These are phyloP conservation scores for Dryadula phaetusa DNA, from an alignment of 2,888 invertebrate genomes.

Conservation along the genomic window DNA sequence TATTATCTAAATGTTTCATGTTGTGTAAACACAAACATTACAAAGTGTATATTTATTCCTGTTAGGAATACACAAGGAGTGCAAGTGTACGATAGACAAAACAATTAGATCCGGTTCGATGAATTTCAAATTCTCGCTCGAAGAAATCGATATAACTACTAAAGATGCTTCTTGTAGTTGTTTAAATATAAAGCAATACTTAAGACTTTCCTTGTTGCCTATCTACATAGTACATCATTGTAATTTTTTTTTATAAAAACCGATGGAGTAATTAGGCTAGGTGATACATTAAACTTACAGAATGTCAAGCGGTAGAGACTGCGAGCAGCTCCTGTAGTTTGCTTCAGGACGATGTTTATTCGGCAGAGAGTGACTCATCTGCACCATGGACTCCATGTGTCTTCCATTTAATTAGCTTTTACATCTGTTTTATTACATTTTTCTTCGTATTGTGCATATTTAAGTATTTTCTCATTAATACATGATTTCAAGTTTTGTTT, in stretches of 20 bases:
- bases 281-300: slow-evolving; percentile 65
- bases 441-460: slow-evolving; percentile 43
- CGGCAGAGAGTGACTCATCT: slow-evolving; percentile 72
- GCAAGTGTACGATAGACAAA: slow-evolving; percentile 6
- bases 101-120: not conserved
- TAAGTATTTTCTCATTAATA: not conserved
- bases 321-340: slow-evolving; percentile 78
- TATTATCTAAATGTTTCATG: not conserved
- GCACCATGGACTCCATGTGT: slow-evolving; percentile 75
- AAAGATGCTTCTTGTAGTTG: not conserved
- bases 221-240: too few species aligned
- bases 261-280: not conserved
- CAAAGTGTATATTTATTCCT: not conserved
- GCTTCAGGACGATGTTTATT: slow-evolving; percentile 72
- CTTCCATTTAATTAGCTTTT: slow-evolving; percentile 61
- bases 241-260: too few species aligned
- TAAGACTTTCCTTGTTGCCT: not conserved
- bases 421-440: slow-evolving; percentile 40
- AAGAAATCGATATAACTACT: slow-evolving; percentile 15
- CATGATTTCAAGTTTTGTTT: slow-evolving; percentile 14
- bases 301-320: slow-evolving; percentile 80
- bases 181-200: not conserved
- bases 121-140: slow-evolving; percentile 12
- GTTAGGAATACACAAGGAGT: not conserved
- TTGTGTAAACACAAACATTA: not conserved